Conservation (phyloP, 2,888 invertebrate genomes). For the Phrixothrix hirtus region DNA sequence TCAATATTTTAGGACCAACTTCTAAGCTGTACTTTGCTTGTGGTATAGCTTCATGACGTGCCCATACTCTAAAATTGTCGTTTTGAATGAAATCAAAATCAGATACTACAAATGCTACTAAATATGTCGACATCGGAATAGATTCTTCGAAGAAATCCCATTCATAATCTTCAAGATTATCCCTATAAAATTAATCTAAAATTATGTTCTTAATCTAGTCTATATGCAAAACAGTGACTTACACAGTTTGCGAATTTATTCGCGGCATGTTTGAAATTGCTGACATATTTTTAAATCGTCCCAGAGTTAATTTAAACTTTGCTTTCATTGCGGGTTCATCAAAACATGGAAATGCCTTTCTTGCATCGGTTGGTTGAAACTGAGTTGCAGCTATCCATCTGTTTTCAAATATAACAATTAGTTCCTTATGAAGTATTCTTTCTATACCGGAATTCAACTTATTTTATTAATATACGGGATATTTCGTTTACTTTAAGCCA, state of each 20-base stretch:
- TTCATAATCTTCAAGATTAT: slow-evolving; percentile 64
- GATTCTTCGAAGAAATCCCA: slow-evolving; percentile 80
- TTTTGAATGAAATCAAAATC: slow-evolving; percentile 68
- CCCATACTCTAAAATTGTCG: slow-evolving; percentile 70
- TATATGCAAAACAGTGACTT: too few relatives aligned
- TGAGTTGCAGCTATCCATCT: slow-evolving; percentile 84
- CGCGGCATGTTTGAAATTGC: slow-evolving; percentile 80
- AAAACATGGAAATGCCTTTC: slow-evolving; percentile 84
- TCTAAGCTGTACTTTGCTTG: slow-evolving; percentile 76
- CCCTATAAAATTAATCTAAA: slow-evolving; percentile 55
- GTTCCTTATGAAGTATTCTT: too few relatives aligned
- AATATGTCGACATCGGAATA: slow-evolving; percentile 86
- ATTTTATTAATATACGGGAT: too few relatives aligned
- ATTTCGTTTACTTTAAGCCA: too few relatives aligned
- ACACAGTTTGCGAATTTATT: slow-evolving; percentile 59
- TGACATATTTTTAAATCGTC: slow-evolving; percentile 70
- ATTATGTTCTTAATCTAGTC: too few relatives aligned
- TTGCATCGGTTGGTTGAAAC: slow-evolving; percentile 81
- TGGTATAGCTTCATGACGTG: slow-evolving; percentile 68
- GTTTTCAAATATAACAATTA: slow-evolving; percentile 35
- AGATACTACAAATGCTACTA: slow-evolving; percentile 82
- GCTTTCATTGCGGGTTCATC: slow-evolving; percentile 86
- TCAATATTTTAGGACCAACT: slow-evolving; percentile 75
- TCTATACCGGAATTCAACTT: too few relatives aligned
- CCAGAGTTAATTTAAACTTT: slow-evolving; percentile 76